Conservation (phyloP, 92 coral and sea anemone genomes). For the Phenganax subtilis region DNA sequence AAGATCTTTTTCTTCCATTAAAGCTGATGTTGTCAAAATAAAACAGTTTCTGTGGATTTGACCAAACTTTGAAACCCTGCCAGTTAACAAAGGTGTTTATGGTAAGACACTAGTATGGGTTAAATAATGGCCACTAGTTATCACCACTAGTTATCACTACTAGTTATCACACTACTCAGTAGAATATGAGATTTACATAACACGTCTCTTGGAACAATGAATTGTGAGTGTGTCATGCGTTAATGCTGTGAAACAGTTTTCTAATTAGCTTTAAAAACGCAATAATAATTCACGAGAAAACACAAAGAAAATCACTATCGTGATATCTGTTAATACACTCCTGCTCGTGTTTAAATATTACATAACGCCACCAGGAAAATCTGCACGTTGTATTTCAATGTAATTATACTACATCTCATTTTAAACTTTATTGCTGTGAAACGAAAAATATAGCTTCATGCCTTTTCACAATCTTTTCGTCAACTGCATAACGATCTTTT, state of each 20-base stretch:
- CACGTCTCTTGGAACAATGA: too few relatives aligned
- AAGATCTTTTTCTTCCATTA: slow-evolving; percentile 52
- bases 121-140: too few relatives aligned
- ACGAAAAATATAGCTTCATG: not conserved
- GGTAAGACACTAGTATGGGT: too few relatives aligned
- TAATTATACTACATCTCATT: too few relatives aligned
- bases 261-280: not conserved
- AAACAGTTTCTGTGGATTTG: slow-evolving; percentile 85
- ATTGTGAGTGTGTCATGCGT: not conserved
- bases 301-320: too few relatives aligned
- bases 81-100: not conserved
- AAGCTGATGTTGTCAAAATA: slow-evolving; percentile 56
- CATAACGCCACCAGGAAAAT: not conserved
- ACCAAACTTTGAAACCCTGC: slow-evolving; percentile 66
- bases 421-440: too few relatives aligned
- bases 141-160: too few relatives aligned
- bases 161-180: too few relatives aligned
- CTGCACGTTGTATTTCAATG: not conserved
- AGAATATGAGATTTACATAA: too few relatives aligned
- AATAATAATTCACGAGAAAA: too few relatives aligned
- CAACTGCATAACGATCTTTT: slow-evolving; percentile 45
- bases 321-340: too few relatives aligned
- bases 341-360: too few relatives aligned
- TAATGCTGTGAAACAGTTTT: not conserved
- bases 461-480: slow-evolving; percentile 64